Conservation (phyloP, 2,888 invertebrate species). For the Cryptosula pallasiana region DNA sequence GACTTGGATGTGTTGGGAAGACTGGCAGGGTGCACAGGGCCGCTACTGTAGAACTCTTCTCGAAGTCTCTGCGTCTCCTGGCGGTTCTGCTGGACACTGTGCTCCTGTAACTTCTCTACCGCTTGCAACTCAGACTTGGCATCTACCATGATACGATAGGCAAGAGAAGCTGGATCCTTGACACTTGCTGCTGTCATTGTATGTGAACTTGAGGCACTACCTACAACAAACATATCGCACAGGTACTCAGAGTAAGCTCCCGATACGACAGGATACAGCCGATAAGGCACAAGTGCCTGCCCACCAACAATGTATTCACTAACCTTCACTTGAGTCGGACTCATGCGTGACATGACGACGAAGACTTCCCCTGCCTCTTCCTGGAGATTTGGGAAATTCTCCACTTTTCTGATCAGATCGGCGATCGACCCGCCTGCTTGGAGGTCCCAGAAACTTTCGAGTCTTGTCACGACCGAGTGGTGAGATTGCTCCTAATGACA, state of each 20-base stretch:
- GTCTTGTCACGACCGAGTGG: constrained; percentile 1
- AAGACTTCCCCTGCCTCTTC: neutral
- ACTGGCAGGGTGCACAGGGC: neutral
- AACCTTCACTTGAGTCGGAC: constrained; percentile 17
- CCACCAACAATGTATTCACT: neutral
- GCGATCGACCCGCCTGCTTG: neutral
- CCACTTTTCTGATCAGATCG: neutral
- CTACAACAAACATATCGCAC: neutral
- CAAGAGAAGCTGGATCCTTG: constrained; percentile 16
- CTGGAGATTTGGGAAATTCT: neutral
- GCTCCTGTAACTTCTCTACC: constrained; percentile 15
- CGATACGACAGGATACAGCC: too few relatives aligned
- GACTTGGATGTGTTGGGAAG: neutral
- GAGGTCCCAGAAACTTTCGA: neutral
- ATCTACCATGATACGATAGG: constrained; percentile 17
- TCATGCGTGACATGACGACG: neutral
- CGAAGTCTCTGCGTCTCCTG: constrained; percentile 13
- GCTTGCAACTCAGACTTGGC: neutral
- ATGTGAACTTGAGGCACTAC: constrained; percentile 19
- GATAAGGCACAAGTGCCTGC: too few relatives aligned
- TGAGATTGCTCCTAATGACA: constrained; percentile 3
- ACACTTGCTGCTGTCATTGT: constrained; percentile 16
- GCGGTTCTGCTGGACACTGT: neutral
- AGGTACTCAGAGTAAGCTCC: too few relatives aligned
- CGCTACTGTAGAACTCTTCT: neutral